phyloP scores from a whole-genome alignment of 2,113 vertebrate species.

The Tautogolabrus adspersus region DNA sequence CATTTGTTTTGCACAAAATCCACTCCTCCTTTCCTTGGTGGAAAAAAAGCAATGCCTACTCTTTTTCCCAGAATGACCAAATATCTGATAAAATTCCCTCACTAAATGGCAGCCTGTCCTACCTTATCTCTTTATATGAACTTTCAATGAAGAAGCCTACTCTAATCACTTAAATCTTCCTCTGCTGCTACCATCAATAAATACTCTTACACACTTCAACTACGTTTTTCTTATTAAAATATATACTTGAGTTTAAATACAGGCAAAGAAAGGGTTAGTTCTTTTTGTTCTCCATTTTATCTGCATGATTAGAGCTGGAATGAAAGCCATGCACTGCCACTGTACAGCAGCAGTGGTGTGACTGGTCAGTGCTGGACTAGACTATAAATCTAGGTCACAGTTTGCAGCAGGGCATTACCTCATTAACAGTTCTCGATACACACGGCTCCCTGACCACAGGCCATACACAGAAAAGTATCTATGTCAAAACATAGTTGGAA shows the following conservation, averaged over 20 bases:
- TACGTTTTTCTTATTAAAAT: background rate
- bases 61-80: too few species aligned
- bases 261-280: background rate
- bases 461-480: background rate
- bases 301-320: constrained; percentile 48
- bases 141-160: too few species aligned
- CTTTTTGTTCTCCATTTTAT: constrained; percentile 43
- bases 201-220: too few species aligned
- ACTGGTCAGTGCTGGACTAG: constrained; percentile 63
- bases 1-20: too few species aligned
- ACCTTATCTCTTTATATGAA: too few species aligned
- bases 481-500: background rate
- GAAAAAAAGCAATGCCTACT: too few species aligned
- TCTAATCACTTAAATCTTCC: too few species aligned
- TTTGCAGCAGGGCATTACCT: constrained; percentile 66
- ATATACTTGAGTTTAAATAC: constrained; percentile 9
- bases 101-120: too few species aligned
- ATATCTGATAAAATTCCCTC: too few species aligned
- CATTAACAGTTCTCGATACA: constrained; percentile 53
- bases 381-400: constrained; percentile 75
- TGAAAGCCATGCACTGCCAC: constrained; percentile 39
- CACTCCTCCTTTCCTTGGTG: too few species aligned
- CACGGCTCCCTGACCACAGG: constrained; percentile 7
- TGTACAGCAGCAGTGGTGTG: constrained; percentile 39
- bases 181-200: too few species aligned